phyloP scores from a whole-genome alignment of 2,888 invertebrate species.

The Ectobius pallidus region DNA sequence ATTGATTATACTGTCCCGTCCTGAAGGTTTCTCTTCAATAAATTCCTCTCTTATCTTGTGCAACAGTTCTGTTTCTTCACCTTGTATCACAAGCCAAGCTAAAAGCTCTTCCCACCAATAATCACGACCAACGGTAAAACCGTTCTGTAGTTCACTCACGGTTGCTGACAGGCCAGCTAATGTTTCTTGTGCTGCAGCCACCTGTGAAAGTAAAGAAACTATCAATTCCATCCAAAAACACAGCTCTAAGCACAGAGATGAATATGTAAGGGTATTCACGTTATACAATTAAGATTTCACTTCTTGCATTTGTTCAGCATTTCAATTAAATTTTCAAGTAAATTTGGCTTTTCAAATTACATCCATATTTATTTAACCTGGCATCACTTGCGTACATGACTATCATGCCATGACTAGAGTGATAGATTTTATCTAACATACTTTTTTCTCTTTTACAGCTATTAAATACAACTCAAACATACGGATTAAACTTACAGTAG shows the following conservation, averaged over 20 bases:
- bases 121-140: conserved; percentile 41
- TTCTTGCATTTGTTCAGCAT: too few species aligned
- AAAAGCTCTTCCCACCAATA: conserved; percentile 35
- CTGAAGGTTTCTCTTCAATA: conserved; percentile 25
- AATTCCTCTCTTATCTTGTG: conserved; percentile 24
- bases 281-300: too few species aligned
- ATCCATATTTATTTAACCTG: too few species aligned
- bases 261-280: background rate
- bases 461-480: too few species aligned
- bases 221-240: background rate
- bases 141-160: conserved; percentile 44
- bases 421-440: too few species aligned
- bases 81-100: conserved; percentile 21
- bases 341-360: too few species aligned
- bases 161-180: conserved; percentile 29
- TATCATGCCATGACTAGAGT: too few species aligned
- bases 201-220: conserved; percentile 39
- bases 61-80: conserved; percentile 33
- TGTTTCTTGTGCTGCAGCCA: conserved; percentile 41
- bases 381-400: too few species aligned
- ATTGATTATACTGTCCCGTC: conserved; percentile 25
- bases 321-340: too few species aligned
- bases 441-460: too few species aligned
- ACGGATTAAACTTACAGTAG: too few species aligned
- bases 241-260: background rate